phyloP scores from a whole-genome alignment of 1,140 invertebrate species.

The Epicauta chinensis region DNA sequence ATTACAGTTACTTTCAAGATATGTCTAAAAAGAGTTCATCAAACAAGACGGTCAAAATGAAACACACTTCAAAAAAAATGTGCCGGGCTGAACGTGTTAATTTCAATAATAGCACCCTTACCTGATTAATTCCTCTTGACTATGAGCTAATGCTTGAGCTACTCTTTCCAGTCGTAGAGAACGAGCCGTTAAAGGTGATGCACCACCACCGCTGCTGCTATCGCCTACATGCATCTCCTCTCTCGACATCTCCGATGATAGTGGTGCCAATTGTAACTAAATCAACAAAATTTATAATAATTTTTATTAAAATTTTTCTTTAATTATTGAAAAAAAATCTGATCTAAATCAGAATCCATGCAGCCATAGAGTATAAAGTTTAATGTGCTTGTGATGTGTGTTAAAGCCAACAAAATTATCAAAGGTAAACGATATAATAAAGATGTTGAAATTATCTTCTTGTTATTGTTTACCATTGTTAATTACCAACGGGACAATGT shows the following conservation, averaged over 20 bases:
- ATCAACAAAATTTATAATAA: constrained; percentile 9
- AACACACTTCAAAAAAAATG: too few species aligned
- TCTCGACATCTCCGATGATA: constrained; percentile 53
- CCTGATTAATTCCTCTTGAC: constrained; percentile 77
- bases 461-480: constrained; percentile 13
- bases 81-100: too few species aligned
- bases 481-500: constrained; percentile 8
- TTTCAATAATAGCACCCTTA: too few species aligned
- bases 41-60: too few species aligned
- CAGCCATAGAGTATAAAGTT: constrained; percentile 24
- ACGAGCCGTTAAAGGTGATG: constrained; percentile 77
- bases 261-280: constrained; percentile 61
- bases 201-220: constrained; percentile 63
- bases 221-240: constrained; percentile 66
- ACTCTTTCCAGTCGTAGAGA: constrained; percentile 80
- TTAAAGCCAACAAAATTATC: constrained; percentile 29
- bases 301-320: not conserved
- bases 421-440: constrained; percentile 9
- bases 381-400: constrained; percentile 25
- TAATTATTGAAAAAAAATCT: not conserved
- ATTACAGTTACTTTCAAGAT: too few species aligned
- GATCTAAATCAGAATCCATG: constrained; percentile 11
- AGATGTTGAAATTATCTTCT: too few species aligned
- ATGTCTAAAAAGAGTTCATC: too few species aligned
- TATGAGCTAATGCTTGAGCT: constrained; percentile 78